Evolutionary conservation across 2,888 invertebrate species (phyloP), one percentile per base, ranked within the genome.

Genomic region (Sceliomorpha sp.): DNA sequence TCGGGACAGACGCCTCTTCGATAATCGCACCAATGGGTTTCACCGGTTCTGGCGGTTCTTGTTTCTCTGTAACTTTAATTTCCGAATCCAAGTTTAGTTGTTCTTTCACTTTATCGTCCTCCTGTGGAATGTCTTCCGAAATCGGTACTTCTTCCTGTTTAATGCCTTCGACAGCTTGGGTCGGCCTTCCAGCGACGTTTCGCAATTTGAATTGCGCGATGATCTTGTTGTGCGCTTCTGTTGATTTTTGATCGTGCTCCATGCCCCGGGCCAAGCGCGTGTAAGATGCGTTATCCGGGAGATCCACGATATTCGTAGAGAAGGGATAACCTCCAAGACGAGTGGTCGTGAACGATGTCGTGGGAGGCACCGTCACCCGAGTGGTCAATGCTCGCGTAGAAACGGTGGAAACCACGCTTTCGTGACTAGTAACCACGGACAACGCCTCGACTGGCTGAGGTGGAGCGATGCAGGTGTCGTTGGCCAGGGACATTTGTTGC

Each of bases 221-320:
- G 3, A 62, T 44, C 7, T 62, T 62, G 14, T 42, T 44, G 1
- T 34, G 42, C 26, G 37, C 26, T 1, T 59, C 40, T 7, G 24
- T 14, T 27, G 50, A 15, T 27, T 31, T 29, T 12, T 59, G 32
- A 4, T 34, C 39, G 3, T 9, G 17, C 4, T 40, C 14, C 1
- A 36, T 5, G 6, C 34, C 44, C 5, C 44, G 17, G 10, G 9
- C 1, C 15, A 32, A 17, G 8, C 34, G 29, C 20, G 56, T 17
- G 26, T 40, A 58, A 9, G 26, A 29, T 8, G 15, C 10, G 6
- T 27, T 36, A 7, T 63, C 63, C 79, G 76, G 1, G 76, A 70
- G 2, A 79, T 80, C 14, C 79, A 81, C 8, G 80, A 81, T 1
- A 80, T 77, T 53, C 75, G 84, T 20, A 10, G 66, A 34, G 9